phyloP scores from a whole-genome alignment of 2,797 vertebrate genomes.

The Aotus griseimembra region DNA sequence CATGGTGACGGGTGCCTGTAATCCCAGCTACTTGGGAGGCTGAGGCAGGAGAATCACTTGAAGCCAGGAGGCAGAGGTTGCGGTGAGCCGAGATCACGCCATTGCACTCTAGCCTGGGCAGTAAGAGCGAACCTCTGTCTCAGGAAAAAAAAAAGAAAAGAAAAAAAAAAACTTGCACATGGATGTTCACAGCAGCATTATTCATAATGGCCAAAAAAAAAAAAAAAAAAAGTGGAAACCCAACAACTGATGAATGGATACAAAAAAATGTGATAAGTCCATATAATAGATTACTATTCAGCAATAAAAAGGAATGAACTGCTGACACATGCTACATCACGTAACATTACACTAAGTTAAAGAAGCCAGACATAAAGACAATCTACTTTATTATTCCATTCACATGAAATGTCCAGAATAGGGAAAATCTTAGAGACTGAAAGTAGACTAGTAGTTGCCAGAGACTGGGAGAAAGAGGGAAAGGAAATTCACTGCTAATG shows the following conservation, averaged over 20 bases:
- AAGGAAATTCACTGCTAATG: not conserved
- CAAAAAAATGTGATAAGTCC: not conserved
- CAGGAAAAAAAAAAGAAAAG: not conserved
- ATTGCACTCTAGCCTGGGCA: no score
- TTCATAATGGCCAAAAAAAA: not conserved
- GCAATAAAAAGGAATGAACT: not conserved
- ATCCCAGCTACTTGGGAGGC: no score
- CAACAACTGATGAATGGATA: not conserved
- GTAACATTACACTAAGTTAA: not conserved
- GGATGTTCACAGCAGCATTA: not conserved
- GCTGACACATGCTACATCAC: not conserved
- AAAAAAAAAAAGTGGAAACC: not conserved
- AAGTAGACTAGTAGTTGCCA: not conserved
- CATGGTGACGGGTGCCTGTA: no score
- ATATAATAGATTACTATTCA: not conserved
- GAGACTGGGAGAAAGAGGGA: not conserved
- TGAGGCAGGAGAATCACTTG: no score
- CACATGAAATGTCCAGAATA: not conserved
- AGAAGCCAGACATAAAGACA: not conserved
- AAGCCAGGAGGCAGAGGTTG: no score
- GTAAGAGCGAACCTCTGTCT: no score
- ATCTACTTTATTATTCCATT: not conserved
- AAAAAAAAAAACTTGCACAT: not conserved
- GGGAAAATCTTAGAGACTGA: not conserved
- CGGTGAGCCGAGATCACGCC: no score